phyloP scores from a whole-genome alignment of 1,140 invertebrate genomes.

The Drosophila albomicans region DNA sequence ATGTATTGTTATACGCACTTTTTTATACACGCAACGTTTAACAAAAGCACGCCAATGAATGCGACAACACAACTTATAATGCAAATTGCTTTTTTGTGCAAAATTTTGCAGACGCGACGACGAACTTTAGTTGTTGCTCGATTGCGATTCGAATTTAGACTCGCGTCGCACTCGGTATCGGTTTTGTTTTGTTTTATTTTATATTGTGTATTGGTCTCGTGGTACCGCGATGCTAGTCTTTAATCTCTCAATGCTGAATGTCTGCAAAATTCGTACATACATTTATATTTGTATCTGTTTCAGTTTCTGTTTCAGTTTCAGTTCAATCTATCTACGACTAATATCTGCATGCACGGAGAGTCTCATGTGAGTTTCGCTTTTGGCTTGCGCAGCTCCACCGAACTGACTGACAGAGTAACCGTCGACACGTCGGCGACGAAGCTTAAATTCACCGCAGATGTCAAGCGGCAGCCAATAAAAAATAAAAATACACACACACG shows the following conservation, averaged over 20 bases:
- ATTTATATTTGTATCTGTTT: conserved; percentile 21
- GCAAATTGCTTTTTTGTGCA: conserved; percentile 45
- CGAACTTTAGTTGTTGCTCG: conserved; percentile 25
- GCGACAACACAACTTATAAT: conserved; percentile 19
- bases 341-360: conserved; percentile 58
- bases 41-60: conserved; percentile 7
- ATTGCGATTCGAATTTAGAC: conserved; percentile 20
- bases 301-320: conserved; percentile 23
- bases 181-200: background rate
- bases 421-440: conserved; percentile 60
- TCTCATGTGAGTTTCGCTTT: conserved; percentile 52
- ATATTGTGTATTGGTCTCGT: conserved; percentile 10
- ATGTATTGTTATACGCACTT: conserved; percentile 48
- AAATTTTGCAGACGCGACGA: conserved; percentile 27
- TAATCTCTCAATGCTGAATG: conserved; percentile 30
- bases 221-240: conserved; percentile 8
- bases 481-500: conserved; percentile 11
- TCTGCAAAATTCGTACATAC: conserved; percentile 12
- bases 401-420: conserved; percentile 58
- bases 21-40: conserved; percentile 15
- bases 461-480: conserved; percentile 62
- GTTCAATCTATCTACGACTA: background rate
- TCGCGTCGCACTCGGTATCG: conserved; percentile 4
- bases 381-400: conserved; percentile 42
- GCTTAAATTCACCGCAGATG: conserved; percentile 70